These are phyloP conservation scores for Drosophila mojavensis DNA, from an alignment of 1,140 invertebrate species.

Conservation along the genomic window DNA sequence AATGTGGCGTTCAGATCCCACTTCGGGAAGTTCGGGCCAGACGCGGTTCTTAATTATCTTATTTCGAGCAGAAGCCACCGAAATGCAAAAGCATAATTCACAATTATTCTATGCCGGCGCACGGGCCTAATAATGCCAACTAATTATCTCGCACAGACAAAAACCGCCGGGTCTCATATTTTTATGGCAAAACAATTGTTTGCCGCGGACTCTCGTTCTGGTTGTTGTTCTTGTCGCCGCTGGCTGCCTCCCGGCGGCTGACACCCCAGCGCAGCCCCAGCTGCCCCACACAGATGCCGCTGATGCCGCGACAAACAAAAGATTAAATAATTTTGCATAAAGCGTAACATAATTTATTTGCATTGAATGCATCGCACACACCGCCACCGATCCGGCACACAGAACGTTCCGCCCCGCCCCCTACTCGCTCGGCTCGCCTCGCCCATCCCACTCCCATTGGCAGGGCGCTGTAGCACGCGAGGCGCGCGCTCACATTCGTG, in stretches of 20 bases:
- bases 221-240: not conserved
- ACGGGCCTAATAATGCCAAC: conserved; percentile 72
- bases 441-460: not conserved
- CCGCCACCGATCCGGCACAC: conserved; percentile 73
- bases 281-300: conserved; percentile 40
- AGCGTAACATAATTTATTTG: conserved; percentile 83
- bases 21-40: conserved; percentile 2
- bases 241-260: not conserved
- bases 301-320: conserved; percentile 69
- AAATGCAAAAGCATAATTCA: conserved; percentile 57
- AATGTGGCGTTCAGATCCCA: conserved; percentile 69
- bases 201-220: not conserved
- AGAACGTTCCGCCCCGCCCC: not conserved
- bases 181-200: conserved; percentile 79
- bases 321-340: conserved; percentile 83
- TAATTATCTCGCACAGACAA: conserved; percentile 75
- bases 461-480: conserved; percentile 1
- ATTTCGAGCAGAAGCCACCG: conserved; percentile 14
- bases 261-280: not conserved
- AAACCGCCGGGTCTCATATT: conserved; percentile 71
- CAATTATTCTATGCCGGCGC: conserved; percentile 53
- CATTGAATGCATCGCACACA: conserved; percentile 80
- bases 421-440: not conserved
- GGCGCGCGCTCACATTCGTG: not conserved
- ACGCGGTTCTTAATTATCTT: conserved; percentile 46